Conservation (phyloP, 2,888 invertebrate species). For the Calameuta filiformis region DNA sequence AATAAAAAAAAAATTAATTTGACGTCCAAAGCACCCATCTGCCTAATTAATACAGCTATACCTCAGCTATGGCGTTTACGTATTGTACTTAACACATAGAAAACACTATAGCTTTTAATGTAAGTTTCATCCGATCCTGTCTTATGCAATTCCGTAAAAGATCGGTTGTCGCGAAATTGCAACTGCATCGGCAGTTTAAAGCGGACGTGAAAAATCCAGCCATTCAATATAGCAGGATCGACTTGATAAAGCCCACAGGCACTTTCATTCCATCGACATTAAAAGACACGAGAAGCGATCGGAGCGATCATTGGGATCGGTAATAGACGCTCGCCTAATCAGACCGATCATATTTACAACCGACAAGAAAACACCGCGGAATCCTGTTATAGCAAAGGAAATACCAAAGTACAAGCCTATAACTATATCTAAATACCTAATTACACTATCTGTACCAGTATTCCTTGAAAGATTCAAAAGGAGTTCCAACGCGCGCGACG, state of each 20-base stretch:
- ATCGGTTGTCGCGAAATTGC: not conserved
- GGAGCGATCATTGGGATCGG: not conserved
- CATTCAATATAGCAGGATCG: not conserved
- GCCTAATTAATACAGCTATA: no score
- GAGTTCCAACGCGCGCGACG: not conserved
- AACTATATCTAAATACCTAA: not conserved
- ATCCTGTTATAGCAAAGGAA: not conserved
- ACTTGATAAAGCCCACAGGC: not conserved
- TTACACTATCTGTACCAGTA: not conserved
- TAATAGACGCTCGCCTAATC: not conserved
- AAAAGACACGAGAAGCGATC: not conserved
- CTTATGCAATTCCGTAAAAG: not conserved
- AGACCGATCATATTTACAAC: not conserved
- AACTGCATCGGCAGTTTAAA: not conserved
- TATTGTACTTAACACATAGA: no score
- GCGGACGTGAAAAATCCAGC: not conserved
- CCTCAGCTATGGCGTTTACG: no score
- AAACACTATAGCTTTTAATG: no score
- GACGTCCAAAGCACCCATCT: no score
- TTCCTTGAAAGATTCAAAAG: not conserved
- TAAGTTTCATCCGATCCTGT: not conserved
- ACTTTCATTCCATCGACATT: not conserved
- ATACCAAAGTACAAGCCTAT: not conserved
- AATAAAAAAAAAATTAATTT: no score
- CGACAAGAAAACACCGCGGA: not conserved